These are phyloP conservation scores for Bujurquina vittata DNA, from an alignment of 2,113 vertebrate genomes.

Conservation along the genomic window DNA sequence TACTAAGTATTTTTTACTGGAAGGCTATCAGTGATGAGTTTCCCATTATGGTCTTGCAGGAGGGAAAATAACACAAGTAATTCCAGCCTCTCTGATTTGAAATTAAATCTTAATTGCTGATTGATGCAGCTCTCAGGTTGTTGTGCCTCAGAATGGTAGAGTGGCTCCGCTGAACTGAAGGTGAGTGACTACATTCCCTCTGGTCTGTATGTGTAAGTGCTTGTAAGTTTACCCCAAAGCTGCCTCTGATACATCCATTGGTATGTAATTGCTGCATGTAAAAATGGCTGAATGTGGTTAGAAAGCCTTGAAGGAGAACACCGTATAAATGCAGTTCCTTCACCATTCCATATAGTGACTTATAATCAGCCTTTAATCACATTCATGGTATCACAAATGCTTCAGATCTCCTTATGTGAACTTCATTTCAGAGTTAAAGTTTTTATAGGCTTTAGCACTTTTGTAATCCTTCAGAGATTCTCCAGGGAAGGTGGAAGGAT, in stretches of 20 bases:
- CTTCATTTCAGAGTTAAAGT: background rate
- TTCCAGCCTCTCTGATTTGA: background rate
- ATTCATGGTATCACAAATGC: background rate
- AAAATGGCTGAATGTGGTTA: background rate
- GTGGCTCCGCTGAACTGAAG: background rate
- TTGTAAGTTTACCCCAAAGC: background rate
- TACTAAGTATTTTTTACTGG: background rate
- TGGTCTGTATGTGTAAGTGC: background rate
- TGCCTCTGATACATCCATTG: background rate
- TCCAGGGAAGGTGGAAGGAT: background rate
- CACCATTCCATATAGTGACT: background rate
- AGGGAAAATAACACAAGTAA: background rate
- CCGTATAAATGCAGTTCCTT: background rate
- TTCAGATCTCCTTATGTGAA: background rate
- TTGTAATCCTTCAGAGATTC: background rate
- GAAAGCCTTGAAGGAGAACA: background rate
- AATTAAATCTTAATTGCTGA: background rate
- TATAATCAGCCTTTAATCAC: background rate
- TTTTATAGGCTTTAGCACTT: background rate
- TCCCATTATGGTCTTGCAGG: background rate
- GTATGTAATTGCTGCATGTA: background rate
- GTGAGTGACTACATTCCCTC: background rate
- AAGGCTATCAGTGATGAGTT: background rate
- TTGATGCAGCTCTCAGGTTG: background rate
- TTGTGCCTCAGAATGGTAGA: background rate